Conservation (phyloP, 1,140 invertebrate species). For the Scaptomyza hsui region DNA sequence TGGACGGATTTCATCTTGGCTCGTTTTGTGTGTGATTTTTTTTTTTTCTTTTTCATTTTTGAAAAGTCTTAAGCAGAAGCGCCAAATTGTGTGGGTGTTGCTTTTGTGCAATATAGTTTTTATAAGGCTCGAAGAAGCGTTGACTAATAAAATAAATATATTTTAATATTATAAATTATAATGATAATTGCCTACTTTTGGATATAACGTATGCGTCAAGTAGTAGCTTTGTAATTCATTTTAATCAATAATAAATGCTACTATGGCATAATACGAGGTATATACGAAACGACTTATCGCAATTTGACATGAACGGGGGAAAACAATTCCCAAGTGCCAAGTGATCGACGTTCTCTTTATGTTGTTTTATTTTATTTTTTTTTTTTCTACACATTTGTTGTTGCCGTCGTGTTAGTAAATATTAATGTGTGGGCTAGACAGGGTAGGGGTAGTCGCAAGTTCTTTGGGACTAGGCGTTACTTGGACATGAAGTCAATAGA, state of each 20-base stretch:
- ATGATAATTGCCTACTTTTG: slow-evolving; percentile 6
- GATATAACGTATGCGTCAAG: slow-evolving; percentile 42
- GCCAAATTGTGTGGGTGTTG: slow-evolving; percentile 50
- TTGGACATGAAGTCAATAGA: slow-evolving; percentile 58
- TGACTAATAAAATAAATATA: slow-evolving; percentile 25
- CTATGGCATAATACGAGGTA: slow-evolving; percentile 29
- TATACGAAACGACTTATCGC: slow-evolving; percentile 32
- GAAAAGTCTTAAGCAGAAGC: slow-evolving; percentile 26
- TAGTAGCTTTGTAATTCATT: background rate
- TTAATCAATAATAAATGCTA: slow-evolving; percentile 17
- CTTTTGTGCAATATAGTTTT: slow-evolving; percentile 14
- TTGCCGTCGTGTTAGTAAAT: slow-evolving; percentile 44
- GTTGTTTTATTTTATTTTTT: slow-evolving; percentile 15
- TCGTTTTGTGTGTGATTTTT: slow-evolving; percentile 9
- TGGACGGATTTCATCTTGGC: slow-evolving; percentile 51
- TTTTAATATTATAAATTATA: background rate
- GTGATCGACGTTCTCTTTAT: slow-evolving; percentile 42
- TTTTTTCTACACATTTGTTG: slow-evolving; percentile 17
- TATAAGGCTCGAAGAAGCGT: slow-evolving; percentile 28
- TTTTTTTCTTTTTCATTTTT: slow-evolving; percentile 3
- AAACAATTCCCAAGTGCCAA: slow-evolving; percentile 38
- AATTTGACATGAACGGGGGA: slow-evolving; percentile 1
- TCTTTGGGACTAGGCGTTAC: slow-evolving; percentile 8
- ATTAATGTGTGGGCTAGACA: slow-evolving; percentile 12
- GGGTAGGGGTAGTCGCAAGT: background rate